These are phyloP conservation scores for Heliconius hortense DNA, from an alignment of 2,888 invertebrate species.

Conservation along the genomic window DNA sequence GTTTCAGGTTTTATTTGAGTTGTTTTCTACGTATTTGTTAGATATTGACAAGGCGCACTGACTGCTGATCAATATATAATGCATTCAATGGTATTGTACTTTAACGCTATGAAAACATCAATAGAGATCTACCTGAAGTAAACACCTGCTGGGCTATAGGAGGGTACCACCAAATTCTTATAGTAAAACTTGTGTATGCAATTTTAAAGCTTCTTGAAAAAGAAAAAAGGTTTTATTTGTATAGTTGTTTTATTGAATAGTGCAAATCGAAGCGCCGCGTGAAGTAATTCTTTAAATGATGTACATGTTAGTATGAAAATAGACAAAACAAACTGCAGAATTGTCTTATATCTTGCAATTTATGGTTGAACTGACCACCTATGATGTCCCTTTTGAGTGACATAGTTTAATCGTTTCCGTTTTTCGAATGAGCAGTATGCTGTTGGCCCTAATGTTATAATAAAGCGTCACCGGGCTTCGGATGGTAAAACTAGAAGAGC, in stretches of 20 bases:
- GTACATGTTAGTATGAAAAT: constrained; percentile 40
- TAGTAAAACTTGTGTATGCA: constrained; percentile 20
- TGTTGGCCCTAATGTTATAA: too few relatives aligned
- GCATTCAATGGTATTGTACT: constrained; percentile 58
- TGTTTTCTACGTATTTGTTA: constrained; percentile 31
- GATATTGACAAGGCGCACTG: constrained; percentile 43
- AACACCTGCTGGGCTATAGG: constrained; percentile 66
- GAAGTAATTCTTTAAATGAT: constrained; percentile 50
- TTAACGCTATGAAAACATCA: constrained; percentile 64
- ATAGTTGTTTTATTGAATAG: constrained; percentile 10
- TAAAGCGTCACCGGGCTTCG: too few relatives aligned
- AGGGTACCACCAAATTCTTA: constrained; percentile 16
- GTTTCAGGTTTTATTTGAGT: constrained; percentile 1
- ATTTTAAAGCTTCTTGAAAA: constrained; percentile 35
- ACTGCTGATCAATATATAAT: constrained; percentile 52
- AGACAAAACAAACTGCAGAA: constrained; percentile 29
- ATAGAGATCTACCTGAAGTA: constrained; percentile 69
- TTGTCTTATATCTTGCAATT: constrained; percentile 30
- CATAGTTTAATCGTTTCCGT: background rate
- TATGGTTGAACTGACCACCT: constrained; percentile 42
- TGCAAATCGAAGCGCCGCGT: constrained; percentile 72
- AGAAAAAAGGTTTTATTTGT: constrained; percentile 41
- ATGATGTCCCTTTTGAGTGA: constrained; percentile 18
- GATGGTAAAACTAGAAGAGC: too few relatives aligned
- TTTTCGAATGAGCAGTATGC: too few relatives aligned